phyloP scores from a whole-genome alignment of 2,113 vertebrate genomes.

The Embiotoca jacksoni region DNA sequence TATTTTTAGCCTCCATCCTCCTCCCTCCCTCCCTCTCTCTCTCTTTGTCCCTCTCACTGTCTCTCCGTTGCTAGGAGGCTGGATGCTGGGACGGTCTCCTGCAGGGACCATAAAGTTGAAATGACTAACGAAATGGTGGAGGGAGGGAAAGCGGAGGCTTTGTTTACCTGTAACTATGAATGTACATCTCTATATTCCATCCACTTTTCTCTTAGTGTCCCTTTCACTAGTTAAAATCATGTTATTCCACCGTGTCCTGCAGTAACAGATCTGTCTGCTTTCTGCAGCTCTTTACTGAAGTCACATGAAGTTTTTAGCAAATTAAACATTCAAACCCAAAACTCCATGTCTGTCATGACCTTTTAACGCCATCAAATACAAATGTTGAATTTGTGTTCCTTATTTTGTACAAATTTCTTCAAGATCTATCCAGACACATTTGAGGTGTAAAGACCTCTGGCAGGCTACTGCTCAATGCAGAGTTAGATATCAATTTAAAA shows the following conservation, averaged over 20 bases:
- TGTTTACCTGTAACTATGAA: neutral
- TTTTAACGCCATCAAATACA: neutral
- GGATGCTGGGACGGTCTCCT: conserved; percentile 62
- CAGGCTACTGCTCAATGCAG: too few species aligned
- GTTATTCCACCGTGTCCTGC: neutral
- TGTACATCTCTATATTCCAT: neutral
- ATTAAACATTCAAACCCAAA: neutral
- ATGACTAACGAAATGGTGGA: conserved; percentile 33
- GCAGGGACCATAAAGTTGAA: conserved; percentile 56
- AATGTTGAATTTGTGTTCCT: neutral
- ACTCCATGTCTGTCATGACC: neutral
- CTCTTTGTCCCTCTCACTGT: conserved; percentile 14
- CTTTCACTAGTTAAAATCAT: neutral
- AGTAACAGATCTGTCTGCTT: neutral
- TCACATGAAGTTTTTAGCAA: neutral
- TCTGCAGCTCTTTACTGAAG: neutral
- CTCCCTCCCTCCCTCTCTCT: conserved; percentile 10
- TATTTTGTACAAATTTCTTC: too few species aligned
- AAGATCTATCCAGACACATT: too few species aligned
- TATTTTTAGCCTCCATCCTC: conserved; percentile 77
- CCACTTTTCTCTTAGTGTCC: neutral
- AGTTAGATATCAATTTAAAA: too few species aligned
- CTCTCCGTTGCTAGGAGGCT: conserved; percentile 76
- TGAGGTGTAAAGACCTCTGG: too few species aligned
- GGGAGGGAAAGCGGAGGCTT: neutral